Percentiles rank a stretch among this genome's conserved stretches.
Conservation (phyloP, 2,113 vertebrate genomes). For the Corythornis cristatus region DNA sequence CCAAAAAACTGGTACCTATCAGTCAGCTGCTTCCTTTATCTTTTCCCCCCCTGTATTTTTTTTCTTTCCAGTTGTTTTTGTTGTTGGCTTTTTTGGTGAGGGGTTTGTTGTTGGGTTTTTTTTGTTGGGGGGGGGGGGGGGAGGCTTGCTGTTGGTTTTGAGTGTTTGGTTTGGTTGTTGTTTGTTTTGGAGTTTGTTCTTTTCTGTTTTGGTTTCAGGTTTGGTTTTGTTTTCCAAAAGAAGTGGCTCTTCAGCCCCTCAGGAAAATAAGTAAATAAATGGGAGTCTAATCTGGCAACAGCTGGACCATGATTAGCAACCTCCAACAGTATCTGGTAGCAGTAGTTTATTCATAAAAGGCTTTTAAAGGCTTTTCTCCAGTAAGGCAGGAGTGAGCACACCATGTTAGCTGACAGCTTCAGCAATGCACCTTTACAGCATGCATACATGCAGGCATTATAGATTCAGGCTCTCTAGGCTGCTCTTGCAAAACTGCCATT, state of each 20-base stretch:
- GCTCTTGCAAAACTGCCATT: not conserved
- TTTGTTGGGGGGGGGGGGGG: not conserved
- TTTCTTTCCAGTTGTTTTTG: not conserved
- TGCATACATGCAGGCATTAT: accelerated
- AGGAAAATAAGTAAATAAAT: not conserved
- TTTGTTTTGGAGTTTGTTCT: not conserved
- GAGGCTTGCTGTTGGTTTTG: too few species aligned
- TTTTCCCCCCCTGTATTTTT: too few species aligned
- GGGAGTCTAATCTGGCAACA: not conserved
- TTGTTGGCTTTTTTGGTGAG: not conserved
- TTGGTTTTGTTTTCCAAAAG: not conserved
- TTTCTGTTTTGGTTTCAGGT: not conserved
- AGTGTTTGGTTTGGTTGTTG: too few species aligned
- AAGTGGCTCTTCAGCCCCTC: not conserved
- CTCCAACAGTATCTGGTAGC: not conserved
- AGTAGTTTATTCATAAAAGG: not conserved
- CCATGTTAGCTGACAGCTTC: not conserved
- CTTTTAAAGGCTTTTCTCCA: not conserved
- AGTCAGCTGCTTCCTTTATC: not conserved
- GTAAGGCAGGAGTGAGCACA: not conserved
- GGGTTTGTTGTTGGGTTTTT: not conserved
- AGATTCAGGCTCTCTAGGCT: not conserved
- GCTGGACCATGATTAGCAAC: not conserved
- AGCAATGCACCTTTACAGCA: not conserved
- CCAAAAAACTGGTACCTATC: not conserved